Evolutionary conservation across 1,140 invertebrate species (phyloP).

Genomic region (Trigoniulus corallinus): DNA sequence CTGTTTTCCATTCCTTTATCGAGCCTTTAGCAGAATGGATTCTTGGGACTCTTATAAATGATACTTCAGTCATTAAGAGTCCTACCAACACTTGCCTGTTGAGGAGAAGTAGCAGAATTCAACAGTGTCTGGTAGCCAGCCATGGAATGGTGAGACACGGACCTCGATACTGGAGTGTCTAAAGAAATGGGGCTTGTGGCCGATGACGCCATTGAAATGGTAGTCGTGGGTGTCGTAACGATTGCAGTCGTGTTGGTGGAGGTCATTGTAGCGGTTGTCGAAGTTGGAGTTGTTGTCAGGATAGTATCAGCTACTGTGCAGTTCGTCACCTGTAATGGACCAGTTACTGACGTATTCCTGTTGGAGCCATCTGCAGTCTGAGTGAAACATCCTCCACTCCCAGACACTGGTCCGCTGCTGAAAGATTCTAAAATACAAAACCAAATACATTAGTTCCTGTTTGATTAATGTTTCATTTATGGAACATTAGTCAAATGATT

Average conservation of each 20-base stretch:
- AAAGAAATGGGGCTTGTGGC: background rate
- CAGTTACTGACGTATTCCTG: background rate
- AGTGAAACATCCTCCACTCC: background rate
- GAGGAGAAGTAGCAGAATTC: background rate
- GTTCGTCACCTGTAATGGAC: background rate
- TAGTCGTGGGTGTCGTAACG: background rate
- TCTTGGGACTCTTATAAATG: no score
- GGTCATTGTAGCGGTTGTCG: background rate
- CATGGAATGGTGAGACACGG: background rate
- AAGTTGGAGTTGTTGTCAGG: background rate
- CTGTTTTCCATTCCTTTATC: background rate
- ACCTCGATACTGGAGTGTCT: background rate
- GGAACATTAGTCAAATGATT: background rate
- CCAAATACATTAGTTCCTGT: background rate
- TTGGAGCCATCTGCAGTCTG: background rate
- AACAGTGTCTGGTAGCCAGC: background rate
- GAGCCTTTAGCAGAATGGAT: constrained; percentile 2
- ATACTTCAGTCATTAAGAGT: no score
- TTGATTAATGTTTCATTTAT: no score
- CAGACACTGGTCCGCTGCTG: background rate
- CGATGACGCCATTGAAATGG: background rate
- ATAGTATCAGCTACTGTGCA: background rate
- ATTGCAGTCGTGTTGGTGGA: background rate
- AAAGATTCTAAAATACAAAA: constrained; percentile 5
- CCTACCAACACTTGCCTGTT: background rate